Base-by-base conservation (phyloP, 1,140 invertebrate species). In the Dinothrombium tinctorium region DNA sequence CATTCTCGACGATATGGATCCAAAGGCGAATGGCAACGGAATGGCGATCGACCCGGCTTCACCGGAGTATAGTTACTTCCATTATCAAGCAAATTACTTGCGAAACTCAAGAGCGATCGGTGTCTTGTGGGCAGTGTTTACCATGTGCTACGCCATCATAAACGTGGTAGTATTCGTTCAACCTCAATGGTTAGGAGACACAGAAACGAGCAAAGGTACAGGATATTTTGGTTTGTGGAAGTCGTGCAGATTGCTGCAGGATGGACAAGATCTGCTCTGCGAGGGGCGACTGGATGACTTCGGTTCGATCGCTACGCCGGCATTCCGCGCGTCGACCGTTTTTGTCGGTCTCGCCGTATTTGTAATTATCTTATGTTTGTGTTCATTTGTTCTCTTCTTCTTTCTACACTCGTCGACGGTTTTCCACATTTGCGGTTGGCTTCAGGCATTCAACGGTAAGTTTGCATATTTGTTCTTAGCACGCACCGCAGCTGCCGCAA, bases 101-200 rank as follows among this genome's bases (percentile, higher is more conserved):
- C 69, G 86, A 52, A 92, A 94, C 67, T 86, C 81, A 33, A 83
- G 87, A 41, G 86, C 87, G 28, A 86, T 95, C 40, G 86, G 82
- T 29, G 83, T 95, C 14, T 64, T 94, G 33, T 95, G 90, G 90
- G 86, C 76, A 17, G 80, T 94, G 49, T 92, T 95, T 57, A 61
- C 81, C 39, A 79, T 92, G 53, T 94, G 87, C 60, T 94, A 86
- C 59, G 80, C 82, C 37, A 92, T 96, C 50, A 89, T 95, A 51
- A 74, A 75, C 41, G 73, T 87, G 42, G 83, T 95, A 14, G 77
- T 84, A 0, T 90, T 95, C 56, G 72, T 92, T 14, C 89, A 89
- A 40, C 86, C 87, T 6, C 86, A 95, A 61, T 96, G 89, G 67
- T 78, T 76, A 72, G 53, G 87, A 67, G 68, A 69, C 53, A 58